Evolutionary conservation across 2,888 invertebrate genomes (phyloP).

Genomic region (Sicus ferrugineus): DNA sequence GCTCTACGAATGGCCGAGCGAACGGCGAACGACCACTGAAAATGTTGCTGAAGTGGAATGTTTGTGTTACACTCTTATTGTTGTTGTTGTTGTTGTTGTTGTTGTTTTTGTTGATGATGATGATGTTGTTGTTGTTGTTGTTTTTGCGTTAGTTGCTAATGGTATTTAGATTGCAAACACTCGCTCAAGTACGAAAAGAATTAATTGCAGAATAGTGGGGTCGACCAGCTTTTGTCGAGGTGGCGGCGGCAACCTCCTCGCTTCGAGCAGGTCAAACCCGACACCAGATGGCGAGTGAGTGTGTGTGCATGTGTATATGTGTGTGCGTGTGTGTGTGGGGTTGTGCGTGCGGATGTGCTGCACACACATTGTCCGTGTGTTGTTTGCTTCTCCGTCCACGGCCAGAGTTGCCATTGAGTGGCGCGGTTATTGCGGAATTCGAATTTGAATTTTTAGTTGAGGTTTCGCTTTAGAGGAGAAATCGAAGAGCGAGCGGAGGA

Average conservation of each 20-base stretch:
- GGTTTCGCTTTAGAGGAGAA: neutral
- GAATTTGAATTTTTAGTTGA: constrained; percentile 16
- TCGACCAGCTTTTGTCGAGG: too few relatives aligned
- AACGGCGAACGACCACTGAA: constrained; percentile 8
- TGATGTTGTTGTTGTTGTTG: neutral
- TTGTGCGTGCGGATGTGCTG: neutral
- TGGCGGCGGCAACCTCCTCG: too few relatives aligned
- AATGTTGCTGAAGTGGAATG: constrained; percentile 16
- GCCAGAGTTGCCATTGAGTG: constrained; percentile 14
- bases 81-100: neutral
- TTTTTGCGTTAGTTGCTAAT: constrained; percentile 56
- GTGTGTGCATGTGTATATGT: too few relatives aligned
- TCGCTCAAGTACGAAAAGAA: constrained; percentile 47
- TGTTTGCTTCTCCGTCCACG: neutral
- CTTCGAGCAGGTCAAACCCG: too few relatives aligned
- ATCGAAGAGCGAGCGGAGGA: too few relatives aligned
- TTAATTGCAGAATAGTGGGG: constrained; percentile 30
- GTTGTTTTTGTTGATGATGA: neutral
- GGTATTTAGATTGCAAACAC: constrained; percentile 59
- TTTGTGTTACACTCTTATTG: neutral
- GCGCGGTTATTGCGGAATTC: constrained; percentile 15
- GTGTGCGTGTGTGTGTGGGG: constrained; percentile 3
- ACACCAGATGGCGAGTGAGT: too few relatives aligned
- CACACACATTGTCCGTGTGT: neutral
- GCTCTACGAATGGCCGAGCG: too few relatives aligned